Conservation (phyloP, 2,888 invertebrate species). For the Diarsia mendica region DNA sequence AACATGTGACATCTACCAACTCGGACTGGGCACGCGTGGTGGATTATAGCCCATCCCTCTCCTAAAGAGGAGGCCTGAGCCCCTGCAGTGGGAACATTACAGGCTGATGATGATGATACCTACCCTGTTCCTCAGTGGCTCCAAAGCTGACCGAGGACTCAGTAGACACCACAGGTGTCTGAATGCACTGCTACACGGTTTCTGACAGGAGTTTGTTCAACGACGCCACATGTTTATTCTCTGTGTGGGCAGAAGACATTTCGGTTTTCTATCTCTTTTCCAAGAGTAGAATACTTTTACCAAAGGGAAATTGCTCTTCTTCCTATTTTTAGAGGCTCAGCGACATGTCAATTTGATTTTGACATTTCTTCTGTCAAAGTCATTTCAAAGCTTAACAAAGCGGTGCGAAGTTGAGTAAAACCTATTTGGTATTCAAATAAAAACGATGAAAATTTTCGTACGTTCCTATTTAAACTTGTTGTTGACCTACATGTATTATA, state of each 20-base stretch:
- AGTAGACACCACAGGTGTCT: conserved; percentile 63
- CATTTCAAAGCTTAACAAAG: neutral
- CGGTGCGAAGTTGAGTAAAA: neutral
- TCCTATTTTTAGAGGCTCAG: neutral
- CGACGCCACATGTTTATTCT: conserved; percentile 73
- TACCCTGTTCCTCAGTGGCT: conserved; percentile 72
- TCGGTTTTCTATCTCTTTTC: neutral
- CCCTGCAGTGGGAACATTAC: too few relatives aligned
- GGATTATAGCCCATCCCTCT: too few relatives aligned
- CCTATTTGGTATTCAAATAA: neutral
- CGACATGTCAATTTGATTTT: conserved; percentile 13
- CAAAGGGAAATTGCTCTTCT: neutral
- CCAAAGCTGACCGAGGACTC: conserved; percentile 57
- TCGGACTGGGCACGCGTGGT: too few relatives aligned
- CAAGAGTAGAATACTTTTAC: neutral
- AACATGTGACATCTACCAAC: too few relatives aligned
- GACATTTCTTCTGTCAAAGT: neutral
- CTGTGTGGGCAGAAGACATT: conserved; percentile 79
- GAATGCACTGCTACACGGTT: conserved; percentile 78
- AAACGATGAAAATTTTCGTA: neutral
- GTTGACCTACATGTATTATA: too few relatives aligned
- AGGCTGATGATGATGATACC: neutral
- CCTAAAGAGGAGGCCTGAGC: too few relatives aligned
- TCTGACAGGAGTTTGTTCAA: conserved; percentile 75
- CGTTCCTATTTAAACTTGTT: too few relatives aligned